Conservation (phyloP, 1,140 invertebrate species). For the Drosophila seguyi region DNA sequence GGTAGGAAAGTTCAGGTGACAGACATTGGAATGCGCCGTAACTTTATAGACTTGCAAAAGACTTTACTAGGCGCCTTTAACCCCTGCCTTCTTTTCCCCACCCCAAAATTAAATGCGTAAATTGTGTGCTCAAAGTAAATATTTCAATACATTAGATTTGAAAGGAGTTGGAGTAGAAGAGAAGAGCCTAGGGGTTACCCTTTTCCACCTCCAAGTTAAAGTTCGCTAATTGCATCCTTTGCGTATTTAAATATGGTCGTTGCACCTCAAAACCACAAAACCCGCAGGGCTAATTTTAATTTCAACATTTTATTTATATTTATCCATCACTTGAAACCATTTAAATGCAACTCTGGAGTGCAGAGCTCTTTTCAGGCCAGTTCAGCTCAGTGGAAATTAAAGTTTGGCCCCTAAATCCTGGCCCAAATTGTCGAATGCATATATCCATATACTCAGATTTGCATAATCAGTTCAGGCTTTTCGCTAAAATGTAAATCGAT, state of each 20-base stretch:
- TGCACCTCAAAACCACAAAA: constrained; percentile 40
- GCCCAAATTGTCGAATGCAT: constrained; percentile 8
- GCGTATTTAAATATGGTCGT: constrained; percentile 32
- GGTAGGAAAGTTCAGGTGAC: constrained; percentile 35
- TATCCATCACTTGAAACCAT: constrained; percentile 49
- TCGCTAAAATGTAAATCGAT: constrained; percentile 38
- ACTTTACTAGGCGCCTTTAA: constrained; percentile 8
- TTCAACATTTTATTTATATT: constrained; percentile 53
- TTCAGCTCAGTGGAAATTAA: constrained; percentile 34
- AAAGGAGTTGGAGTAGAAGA: background rate
- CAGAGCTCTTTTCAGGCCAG: constrained; percentile 16
- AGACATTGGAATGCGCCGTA: constrained; percentile 30
- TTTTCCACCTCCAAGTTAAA: constrained; percentile 8
- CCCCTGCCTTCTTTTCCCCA: background rate
- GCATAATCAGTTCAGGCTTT: constrained; percentile 56
- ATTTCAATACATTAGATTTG: constrained; percentile 40
- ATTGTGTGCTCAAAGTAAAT: constrained; percentile 31
- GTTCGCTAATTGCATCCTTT: constrained; percentile 41
- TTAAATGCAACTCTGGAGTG: constrained; percentile 16
- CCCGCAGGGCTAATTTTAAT: constrained; percentile 21
- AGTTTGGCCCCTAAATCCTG: constrained; percentile 26
- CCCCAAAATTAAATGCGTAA: constrained; percentile 24
- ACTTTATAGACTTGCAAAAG: constrained; percentile 39
- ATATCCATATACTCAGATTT: constrained; percentile 39
- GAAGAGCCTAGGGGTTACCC: background rate